Conservation (phyloP, 2,888 invertebrate genomes). For the Drosophila stalkeri region DNA sequence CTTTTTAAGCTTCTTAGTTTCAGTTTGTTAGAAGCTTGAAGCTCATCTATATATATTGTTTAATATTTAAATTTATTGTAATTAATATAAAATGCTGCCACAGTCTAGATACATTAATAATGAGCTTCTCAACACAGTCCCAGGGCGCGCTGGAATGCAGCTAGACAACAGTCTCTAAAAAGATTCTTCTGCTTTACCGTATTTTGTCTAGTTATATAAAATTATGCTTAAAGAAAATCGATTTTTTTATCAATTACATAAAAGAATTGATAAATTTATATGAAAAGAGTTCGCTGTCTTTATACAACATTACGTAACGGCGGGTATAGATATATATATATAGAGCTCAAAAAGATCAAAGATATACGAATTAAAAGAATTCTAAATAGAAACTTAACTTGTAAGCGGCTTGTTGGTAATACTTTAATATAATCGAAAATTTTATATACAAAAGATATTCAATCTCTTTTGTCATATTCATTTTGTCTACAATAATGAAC, state of each 20-base stretch:
- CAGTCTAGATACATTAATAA: conserved; percentile 50
- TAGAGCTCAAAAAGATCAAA: no score
- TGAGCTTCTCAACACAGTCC: conserved; percentile 40
- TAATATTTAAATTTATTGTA: conserved; percentile 29
- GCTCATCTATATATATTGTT: conserved; percentile 13
- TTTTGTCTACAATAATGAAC: neutral
- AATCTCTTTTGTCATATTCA: neutral
- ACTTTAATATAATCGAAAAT: neutral
- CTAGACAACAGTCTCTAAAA: conserved; percentile 2
- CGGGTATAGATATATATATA: no score
- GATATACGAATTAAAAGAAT: no score
- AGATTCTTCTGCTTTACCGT: conserved; percentile 2
- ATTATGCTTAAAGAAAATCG: neutral
- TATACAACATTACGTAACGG: no score
- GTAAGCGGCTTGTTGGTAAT: neutral
- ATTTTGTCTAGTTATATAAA: conserved; percentile 10
- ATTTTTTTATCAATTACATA: no score
- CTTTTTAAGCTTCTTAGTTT: neutral
- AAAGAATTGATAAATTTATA: no score
- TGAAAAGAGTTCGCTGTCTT: no score
- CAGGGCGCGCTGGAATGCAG: conserved; percentile 27
- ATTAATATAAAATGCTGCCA: conserved; percentile 57
- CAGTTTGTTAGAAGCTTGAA: neutral
- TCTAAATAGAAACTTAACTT: no score
- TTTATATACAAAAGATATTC: neutral